Conservation (phyloP, 2,888 invertebrate genomes). For the Eupithecia inturbata region DNA sequence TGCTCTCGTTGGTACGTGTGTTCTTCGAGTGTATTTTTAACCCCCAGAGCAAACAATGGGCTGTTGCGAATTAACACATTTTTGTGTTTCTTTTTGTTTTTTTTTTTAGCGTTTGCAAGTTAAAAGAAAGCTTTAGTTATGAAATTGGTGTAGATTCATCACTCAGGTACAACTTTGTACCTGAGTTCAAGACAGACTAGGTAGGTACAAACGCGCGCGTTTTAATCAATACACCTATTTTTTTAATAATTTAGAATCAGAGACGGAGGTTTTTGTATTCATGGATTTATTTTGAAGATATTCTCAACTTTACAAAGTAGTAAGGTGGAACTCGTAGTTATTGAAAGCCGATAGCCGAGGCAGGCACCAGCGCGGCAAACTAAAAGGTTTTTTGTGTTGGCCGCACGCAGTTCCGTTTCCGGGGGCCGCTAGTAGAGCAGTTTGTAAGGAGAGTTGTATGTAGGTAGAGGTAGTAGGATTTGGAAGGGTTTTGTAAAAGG, state of each 20-base stretch:
- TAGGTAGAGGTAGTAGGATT: neutral
- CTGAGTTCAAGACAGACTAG: neutral
- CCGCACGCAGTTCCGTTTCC: constrained; percentile 24
- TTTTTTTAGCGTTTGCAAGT: no score
- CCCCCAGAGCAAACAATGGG: neutral
- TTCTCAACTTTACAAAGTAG: neutral
- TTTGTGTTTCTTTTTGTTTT: no score
- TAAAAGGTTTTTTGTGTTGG: constrained; percentile 42
- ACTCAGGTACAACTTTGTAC: no score
- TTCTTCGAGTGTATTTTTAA: neutral
- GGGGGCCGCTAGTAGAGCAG: neutral
- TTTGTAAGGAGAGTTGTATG: neutral
- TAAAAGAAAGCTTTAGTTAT: no score
- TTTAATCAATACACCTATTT: no score
- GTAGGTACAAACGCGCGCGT: no score
- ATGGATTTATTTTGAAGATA: neutral
- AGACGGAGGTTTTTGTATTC: neutral
- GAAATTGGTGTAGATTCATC: neutral
- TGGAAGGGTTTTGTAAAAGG: neutral
- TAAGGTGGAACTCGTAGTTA: neutral
- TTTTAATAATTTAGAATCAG: no score
- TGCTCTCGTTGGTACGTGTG: neutral
- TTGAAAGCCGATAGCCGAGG: neutral
- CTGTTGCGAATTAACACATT: neutral
- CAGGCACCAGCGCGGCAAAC: constrained; percentile 11